A percentile compares a stretch with the other conserved stretches of the same genome.
phyloP scores from a whole-genome alignment of 2,888 invertebrate genomes.

The Homarus gammarus region DNA sequence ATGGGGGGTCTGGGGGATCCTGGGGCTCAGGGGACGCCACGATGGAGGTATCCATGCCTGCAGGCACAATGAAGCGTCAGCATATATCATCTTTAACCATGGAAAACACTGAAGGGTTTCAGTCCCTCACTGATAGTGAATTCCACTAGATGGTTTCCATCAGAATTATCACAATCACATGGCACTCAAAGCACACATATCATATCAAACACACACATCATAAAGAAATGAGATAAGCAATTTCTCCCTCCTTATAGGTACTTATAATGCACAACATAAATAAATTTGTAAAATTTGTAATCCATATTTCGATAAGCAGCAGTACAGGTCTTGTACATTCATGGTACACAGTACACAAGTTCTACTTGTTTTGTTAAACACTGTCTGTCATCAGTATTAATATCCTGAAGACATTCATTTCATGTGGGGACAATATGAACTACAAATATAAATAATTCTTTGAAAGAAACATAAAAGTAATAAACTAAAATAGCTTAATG shows the following conservation, averaged over 20 bases:
- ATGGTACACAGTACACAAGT: neutral
- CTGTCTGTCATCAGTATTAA: neutral
- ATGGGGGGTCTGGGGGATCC: constrained; percentile 15
- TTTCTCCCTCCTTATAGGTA: constrained; percentile 10
- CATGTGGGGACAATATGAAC: neutral
- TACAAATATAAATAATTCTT: constrained; percentile 7
- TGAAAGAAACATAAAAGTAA: neutral
- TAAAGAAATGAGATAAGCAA: neutral
- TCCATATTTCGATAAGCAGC: constrained; percentile 19
- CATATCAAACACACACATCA: neutral
- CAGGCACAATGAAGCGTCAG: constrained; percentile 65
- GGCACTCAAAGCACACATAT: constrained; percentile 9
- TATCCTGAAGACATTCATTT: neutral
- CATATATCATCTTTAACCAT: constrained; percentile 32
- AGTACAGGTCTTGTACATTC: constrained; percentile 23
- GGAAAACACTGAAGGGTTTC: neutral
- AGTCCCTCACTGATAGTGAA: constrained; percentile 2
- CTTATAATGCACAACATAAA: constrained; percentile 13
- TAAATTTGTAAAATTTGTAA: neutral
- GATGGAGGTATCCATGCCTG: constrained; percentile 46
- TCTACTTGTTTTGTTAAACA: neutral
- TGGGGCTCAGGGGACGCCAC: constrained; percentile 38
- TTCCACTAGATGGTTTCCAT: constrained; percentile 2
- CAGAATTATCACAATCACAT: constrained; percentile 12
- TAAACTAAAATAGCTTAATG: neutral